phyloP scores from a whole-genome alignment of 2,797 vertebrate genomes.

The Diplodus sargus region DNA sequence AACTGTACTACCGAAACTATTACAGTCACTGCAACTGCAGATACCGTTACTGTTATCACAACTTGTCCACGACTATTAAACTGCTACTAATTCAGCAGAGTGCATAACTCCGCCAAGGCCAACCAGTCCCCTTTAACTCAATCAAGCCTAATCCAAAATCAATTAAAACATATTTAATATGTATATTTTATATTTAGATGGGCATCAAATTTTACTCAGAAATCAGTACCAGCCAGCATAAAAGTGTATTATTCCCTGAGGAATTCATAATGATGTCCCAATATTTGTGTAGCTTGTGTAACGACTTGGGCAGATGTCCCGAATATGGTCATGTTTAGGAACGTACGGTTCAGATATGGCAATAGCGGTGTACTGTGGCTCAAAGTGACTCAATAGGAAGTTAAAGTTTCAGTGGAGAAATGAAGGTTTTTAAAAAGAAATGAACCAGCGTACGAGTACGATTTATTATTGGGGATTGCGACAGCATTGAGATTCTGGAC shows the following conservation, averaged over 20 bases:
- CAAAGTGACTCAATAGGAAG: background rate
- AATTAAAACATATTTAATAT: too few relatives aligned
- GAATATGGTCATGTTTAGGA: background rate
- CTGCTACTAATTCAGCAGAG: too few relatives aligned
- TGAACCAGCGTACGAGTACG: background rate
- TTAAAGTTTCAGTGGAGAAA: background rate
- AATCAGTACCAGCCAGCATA: too few relatives aligned
- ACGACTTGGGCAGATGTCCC: background rate
- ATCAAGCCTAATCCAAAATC: too few relatives aligned
- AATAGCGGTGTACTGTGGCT: background rate
- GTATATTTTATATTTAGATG: too few relatives aligned
- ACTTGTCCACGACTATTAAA: background rate
- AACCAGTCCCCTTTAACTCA: too few relatives aligned
- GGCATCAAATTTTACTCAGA: too few relatives aligned
- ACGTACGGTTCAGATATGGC: too few relatives aligned
- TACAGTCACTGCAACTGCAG: constrained; percentile 7
- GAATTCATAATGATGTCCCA: too few relatives aligned
- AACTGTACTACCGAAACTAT: background rate
- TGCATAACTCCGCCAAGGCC: too few relatives aligned
- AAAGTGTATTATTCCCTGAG: too few relatives aligned
- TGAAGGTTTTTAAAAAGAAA: background rate
- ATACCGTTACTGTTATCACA: background rate
- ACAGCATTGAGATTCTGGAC: background rate
- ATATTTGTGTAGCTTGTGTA: background rate
- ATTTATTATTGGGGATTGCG: background rate